phyloP scores from a whole-genome alignment of 1,140 invertebrate species.

The Adelges cooleyi region DNA sequence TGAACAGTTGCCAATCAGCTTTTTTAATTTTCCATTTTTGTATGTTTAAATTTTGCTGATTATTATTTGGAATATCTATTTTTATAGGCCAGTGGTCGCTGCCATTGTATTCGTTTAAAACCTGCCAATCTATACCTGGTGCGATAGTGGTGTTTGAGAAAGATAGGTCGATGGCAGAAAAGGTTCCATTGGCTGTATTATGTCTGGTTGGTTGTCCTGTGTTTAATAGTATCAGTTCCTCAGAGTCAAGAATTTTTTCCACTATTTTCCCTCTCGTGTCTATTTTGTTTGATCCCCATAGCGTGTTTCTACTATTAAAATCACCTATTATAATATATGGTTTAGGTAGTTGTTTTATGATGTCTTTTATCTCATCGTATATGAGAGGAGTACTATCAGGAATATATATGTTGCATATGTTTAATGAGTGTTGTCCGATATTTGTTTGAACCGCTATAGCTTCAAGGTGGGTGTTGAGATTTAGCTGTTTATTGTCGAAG shows the following conservation, averaged over 20 bases:
- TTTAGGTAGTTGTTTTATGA: background rate
- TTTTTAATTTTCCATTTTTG: background rate
- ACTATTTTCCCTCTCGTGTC: background rate
- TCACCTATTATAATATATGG: background rate
- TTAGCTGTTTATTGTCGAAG: background rate
- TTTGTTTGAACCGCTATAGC: background rate
- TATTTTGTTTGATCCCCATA: background rate
- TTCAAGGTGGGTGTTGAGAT: background rate
- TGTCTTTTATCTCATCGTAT: conserved; percentile 9
- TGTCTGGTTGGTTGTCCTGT: background rate
- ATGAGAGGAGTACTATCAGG: background rate
- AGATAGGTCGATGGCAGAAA: background rate
- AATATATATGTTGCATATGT: conserved; percentile 31
- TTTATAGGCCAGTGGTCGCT: conserved; percentile 14
- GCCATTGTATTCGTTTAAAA: background rate
- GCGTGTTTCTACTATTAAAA: background rate
- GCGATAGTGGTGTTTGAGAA: background rate
- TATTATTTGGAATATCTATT: too few relatives aligned
- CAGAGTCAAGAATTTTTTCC: background rate
- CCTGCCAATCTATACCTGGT: background rate
- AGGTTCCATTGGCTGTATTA: background rate
- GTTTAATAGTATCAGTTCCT: background rate
- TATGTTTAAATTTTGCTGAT: background rate
- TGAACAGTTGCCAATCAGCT: background rate
- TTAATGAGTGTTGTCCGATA: background rate